These are phyloP conservation scores for Crotalus adamanteus DNA, from an alignment of 2,797 vertebrate genomes.

Conservation along the genomic window DNA sequence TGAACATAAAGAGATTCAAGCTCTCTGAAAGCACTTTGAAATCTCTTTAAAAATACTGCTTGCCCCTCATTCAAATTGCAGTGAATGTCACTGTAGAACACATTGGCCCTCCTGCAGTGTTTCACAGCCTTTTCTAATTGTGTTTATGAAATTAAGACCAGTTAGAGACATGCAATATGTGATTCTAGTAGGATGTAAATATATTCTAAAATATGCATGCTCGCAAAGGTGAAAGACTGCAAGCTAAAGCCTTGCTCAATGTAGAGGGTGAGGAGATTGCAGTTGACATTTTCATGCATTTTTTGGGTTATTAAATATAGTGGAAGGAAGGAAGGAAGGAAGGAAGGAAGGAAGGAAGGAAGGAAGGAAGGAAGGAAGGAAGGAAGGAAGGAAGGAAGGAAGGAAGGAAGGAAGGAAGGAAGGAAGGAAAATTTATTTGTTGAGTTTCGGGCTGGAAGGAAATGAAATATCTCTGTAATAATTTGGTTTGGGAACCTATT, in stretches of 20 bases:
- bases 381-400: slow-evolving; percentile 10
- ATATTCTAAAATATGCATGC: slow-evolving; percentile 21
- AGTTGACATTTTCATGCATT: slow-evolving; percentile 29
- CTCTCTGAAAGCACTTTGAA: not conserved
- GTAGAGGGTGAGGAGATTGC: slow-evolving; percentile 25
- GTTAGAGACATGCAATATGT: not conserved
- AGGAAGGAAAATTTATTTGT: slow-evolving; percentile 15
- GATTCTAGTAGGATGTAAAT: not conserved
- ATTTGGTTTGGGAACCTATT: slow-evolving; percentile 41
- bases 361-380: not conserved
- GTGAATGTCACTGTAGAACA: not conserved
- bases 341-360: not conserved
- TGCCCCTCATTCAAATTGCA: not conserved
- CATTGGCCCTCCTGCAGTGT: not conserved
- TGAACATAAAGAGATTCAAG: not conserved
- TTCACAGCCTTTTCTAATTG: not conserved
- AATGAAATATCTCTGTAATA: slow-evolving; percentile 25
- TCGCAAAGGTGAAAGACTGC: slow-evolving; percentile 42
- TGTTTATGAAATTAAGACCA: not conserved
- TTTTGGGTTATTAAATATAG: slow-evolving; percentile 52
- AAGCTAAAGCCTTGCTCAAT: slow-evolving; percentile 49
- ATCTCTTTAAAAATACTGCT: not conserved
- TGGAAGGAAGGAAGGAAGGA: not conserved
- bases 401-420: not conserved
- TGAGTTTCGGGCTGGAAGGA: not conserved